Evolutionary conservation across 2,888 invertebrate genomes (phyloP), one percentile per base, ranked within the genome.

Genomic region (Pterostichus niger): DNA sequence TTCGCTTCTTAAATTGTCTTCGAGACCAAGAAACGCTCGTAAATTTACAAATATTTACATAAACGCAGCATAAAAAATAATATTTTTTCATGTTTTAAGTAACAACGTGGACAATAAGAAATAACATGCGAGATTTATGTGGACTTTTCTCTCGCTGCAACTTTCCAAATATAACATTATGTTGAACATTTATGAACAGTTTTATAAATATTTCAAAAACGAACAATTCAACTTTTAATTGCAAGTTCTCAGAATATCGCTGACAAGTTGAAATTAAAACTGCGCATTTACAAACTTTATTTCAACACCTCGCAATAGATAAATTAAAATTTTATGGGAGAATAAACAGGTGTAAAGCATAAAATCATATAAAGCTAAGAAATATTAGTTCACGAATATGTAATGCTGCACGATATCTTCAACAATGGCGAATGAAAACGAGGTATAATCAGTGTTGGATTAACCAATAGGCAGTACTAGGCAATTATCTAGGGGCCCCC

Each of bases 201-300:
- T 49, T n/a, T 49, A 49, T 49, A 49, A 49, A 49, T 49, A 49
- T 49, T 49, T 49, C 0, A 49, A 11, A 49, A 49, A 49, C 13
- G 13, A 49, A 49, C 11, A 59, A 11, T 54, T 54, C 15, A 59
- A 31, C 11, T 59, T 59, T 59, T 59, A 59, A 59, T 59, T 59
- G 56, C 13, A 17, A 31, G 31, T 59, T 59, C 15, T 56, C 15
- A 6, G 56, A 56, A 56, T 17, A 56, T 56, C 17, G 31, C 17
- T 31, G 24, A 59, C 31, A 59, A 6, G 11, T 31, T 11, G 31
- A 31, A 59, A 15, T 59, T 31, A 31, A 59, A 59, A 59, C 31
- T 59, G 59, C 59, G n/a, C 31, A 49, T 49, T 49, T 49, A 49
- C 10, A 49, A 49, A 49, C 9, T 49, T 33, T 31, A 59, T 59